Base-by-base conservation (phyloP, 1,140 invertebrate genomes). In the Prorops nasuta region DNA sequence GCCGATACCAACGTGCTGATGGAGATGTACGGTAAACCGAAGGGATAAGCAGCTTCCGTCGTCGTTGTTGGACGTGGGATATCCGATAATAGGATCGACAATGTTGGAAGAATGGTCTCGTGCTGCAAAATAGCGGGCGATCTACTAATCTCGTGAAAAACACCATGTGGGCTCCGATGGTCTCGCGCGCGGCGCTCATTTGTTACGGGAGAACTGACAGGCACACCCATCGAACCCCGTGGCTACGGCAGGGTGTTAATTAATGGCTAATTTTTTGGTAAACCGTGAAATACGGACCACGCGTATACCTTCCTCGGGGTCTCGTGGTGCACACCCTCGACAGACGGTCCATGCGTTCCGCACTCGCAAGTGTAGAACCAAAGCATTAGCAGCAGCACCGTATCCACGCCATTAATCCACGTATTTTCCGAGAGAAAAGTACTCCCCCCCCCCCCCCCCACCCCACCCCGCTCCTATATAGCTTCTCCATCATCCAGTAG, bases 211-310 rank as follows among this genome's bases (percentile, higher is more conserved):
- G 10, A 10, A 4, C 24, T 6, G 24, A 6, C 24, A 28, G 53
- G 54, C 56, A 51, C 61, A 56, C 45, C 52, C 57, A 59, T 21
- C 32, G 44, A 36, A 3, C 43, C 48, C 47, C 54, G 22, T 40
- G 32, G 36, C 39, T 43, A 19, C 43, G 52, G 31, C 43, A 37
- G 49, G 58, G 63, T 51, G 66, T 71, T 68, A 74, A 74, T 74
- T 70, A 69, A 74, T 69, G 56, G 61, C 58, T 64, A 67, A 75
- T 72, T 74, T 66, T 69, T 69, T 44, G 64, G 66, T 66, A 69
- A 68, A 68, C 65, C 67, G 57, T 73, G 66, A 72, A 75, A 75
- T 64, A 48, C 62, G 48, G 52, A 64, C 62, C 68, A 67, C 63
- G 65, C 54, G 59, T n/a, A n/a, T n/a, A n/a, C n/a, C n/a, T n/a